Base-by-base conservation (phyloP, 2,888 invertebrate genomes). In the Lamproptera curius region DNA sequence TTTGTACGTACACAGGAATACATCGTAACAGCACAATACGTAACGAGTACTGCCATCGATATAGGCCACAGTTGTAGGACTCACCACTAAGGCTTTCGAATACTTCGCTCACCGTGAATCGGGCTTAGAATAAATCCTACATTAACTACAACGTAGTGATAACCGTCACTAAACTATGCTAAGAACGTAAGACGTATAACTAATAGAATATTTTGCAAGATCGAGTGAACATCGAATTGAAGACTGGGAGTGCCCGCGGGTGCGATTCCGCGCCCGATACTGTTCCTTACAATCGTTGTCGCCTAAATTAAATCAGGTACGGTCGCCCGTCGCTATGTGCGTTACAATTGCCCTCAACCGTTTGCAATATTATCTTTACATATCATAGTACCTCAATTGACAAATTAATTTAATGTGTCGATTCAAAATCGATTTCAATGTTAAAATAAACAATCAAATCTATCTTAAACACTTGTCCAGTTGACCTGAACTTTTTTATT, bases 121-220 rank as follows among this genome's bases (percentile, higher is more conserved):
- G 15, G 9, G 26, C n/a, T 11, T n/a, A 26, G n/a, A 26, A 14
- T n/a, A 28, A 28, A 28, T n/a, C n/a, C 10, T 28, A 28, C 10
- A 2, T n/a, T 2, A 28, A n/a, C 8, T 4, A 17, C 37, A 26
- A 15, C 16, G 16, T 37, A 28, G 37, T 15, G 47, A 42, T 37
- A 33, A 34, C 31, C 33, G 42, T 35, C 44, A 51, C 34, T 52
- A 51, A 59, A 59, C 14, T 10, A 45, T 51, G 39, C 55, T 57
- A 49, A 49, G 50, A 41, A 41, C 33, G 4, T 20, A 54, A 56
- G 50, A 17, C 31, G 46, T 63, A 70, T 72, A 81, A 81, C 81
- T 55, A 77, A 75, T 68, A 80, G 77, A 83, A 82, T 81, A 83
- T 82, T 83, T 83, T 81, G 81, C 80, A 82, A 76, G 59, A 61